Conservation (phyloP, 2,113 vertebrate species). For the Tichodroma muraria region DNA sequence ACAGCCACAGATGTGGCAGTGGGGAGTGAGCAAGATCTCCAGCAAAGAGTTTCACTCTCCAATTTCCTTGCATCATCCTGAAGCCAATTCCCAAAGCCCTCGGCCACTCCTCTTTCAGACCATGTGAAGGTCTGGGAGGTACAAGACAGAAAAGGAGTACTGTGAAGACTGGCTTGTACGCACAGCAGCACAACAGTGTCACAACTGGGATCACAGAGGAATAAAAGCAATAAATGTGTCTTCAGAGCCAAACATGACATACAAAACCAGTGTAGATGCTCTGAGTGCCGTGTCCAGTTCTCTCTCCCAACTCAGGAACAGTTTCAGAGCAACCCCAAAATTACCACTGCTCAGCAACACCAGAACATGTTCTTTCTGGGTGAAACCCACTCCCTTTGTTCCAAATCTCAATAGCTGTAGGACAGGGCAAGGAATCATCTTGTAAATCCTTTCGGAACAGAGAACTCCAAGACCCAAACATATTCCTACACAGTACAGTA, state of each 20-base stretch:
- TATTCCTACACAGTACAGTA: background rate
- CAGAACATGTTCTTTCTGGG: background rate
- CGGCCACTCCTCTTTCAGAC: background rate
- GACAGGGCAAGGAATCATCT: background rate
- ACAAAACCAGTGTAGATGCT: accelerated
- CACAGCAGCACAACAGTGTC: background rate
- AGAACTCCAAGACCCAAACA: background rate
- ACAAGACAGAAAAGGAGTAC: background rate
- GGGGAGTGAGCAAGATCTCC: accelerated
- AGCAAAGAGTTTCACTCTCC: background rate
- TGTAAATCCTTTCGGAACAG: background rate
- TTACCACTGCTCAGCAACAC: background rate
- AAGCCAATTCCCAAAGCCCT: background rate
- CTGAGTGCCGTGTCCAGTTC: background rate
- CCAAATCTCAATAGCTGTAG: background rate
- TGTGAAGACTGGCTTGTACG: background rate
- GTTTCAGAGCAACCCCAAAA: background rate
- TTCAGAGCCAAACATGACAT: background rate
- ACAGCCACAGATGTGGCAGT: background rate
- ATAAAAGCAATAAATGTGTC: background rate
- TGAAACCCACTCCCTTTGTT: background rate
- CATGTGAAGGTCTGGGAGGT: background rate
- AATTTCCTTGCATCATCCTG: background rate
- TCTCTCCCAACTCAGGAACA: accelerated
- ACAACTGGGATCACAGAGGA: background rate